Base-by-base conservation (phyloP, 2,888 invertebrate genomes). In the Dynastes maya region DNA sequence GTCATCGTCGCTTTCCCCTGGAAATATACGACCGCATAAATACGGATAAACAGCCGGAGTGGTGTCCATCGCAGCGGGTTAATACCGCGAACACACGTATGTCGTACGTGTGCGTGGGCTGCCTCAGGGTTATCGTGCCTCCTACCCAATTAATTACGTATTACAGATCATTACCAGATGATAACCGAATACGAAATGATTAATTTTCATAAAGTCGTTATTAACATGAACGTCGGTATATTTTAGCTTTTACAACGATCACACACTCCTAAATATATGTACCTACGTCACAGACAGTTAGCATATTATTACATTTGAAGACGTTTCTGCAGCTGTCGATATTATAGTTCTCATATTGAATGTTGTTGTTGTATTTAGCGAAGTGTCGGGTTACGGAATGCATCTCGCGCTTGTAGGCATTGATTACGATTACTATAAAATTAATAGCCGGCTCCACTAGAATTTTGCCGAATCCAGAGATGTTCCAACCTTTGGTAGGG, bases 181-280 rank as follows among this genome's bases (percentile, higher is more conserved):
- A 84, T 81, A 80, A 76, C 58, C 49, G 82, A 79, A 81, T 80
- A 78, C 78, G 80, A 76, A 81, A 84, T 84, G 85, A 85, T 85
- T 85, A 85, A 85, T 85, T 85, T 84, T 85, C 85, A 85, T 85
- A 84, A 83, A 85, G 84, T 84, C 85, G 84, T 85, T 84, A 84
- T 58, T 71, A 71, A 71, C 71, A 71, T 71, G 58, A 22, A n/a
- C 71, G 71, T 37, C 16, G 71, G 71, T 71, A 55, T 71, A 71
- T 71, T 71, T 71, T 55, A 71, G 71, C 71, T 71, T 71, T 71
- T 71, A 71, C 37, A 37, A 16, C 2, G 40, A 11, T 16, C 8
- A 6, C 40, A 22, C 22, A 22, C 22, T 22, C 22, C 22, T 22
- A 11, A 45, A 45, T 45, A 45, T 45, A 45, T 29, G 29, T 29